Percentiles rank a stretch among this genome's conserved stretches.
Evolutionary conservation across 2,888 invertebrate genomes (phyloP).

Genomic region (Lymantria monacha): DNA sequence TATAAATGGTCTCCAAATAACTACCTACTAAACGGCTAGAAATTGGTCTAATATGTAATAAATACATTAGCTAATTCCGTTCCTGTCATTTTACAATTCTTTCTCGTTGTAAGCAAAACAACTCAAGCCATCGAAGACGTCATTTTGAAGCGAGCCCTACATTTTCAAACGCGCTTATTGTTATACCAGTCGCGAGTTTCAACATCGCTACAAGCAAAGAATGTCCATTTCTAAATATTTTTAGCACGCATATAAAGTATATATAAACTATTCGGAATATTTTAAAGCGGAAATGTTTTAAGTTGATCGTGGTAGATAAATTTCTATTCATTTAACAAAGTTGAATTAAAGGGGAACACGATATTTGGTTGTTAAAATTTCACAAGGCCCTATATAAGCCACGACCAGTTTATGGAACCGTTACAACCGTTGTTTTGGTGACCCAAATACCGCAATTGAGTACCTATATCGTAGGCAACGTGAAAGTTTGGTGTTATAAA

Average conservation of each 20-base stretch:
- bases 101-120: no score
- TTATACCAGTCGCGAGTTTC: constrained; percentile 17
- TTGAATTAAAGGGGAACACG: constrained; percentile 4
- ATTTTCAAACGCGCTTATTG: background rate
- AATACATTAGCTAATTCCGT: no score
- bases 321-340: background rate
- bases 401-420: constrained; percentile 22
- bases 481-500: background rate
- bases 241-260: constrained; percentile 8
- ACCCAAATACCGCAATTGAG: constrained; percentile 12
- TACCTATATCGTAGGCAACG: background rate
- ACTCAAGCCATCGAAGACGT: no score
- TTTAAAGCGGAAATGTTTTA: constrained; percentile 19
- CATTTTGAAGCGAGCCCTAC: no score
- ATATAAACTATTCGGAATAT: constrained; percentile 12
- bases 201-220: constrained; percentile 2
- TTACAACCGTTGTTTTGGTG: constrained; percentile 19
- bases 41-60: no score
- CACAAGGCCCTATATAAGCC: constrained; percentile 13
- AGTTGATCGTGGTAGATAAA: constrained; percentile 5
- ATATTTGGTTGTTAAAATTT: constrained; percentile 16
- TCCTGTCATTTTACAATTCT: no score
- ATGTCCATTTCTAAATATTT: constrained; percentile 25
- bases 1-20: no score
- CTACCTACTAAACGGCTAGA: no score